Conservation (phyloP, 2,888 invertebrate species). For the Drosophila tanythrix region DNA sequence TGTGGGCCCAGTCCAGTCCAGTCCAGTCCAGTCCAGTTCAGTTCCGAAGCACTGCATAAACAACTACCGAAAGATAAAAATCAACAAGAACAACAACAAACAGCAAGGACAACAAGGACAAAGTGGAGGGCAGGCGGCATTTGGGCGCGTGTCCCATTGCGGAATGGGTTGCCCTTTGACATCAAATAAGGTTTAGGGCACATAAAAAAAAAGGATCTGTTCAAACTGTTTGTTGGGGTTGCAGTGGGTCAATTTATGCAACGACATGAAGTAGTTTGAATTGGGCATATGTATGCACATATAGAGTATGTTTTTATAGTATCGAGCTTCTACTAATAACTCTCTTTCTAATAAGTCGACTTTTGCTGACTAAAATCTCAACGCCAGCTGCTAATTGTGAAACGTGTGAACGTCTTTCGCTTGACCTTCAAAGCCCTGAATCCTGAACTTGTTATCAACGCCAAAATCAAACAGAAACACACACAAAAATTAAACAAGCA, state of each 20-base stretch:
- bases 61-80: slow-evolving; percentile 56
- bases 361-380: slow-evolving; percentile 27
- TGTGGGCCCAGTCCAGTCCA: slow-evolving; percentile 30
- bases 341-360: slow-evolving; percentile 27
- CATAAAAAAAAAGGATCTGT: slow-evolving; percentile 21
- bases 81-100: slow-evolving; percentile 26
- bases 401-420: slow-evolving; percentile 75
- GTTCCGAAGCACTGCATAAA: slow-evolving; percentile 62
- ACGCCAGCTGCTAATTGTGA: slow-evolving; percentile 76
- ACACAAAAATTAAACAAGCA: slow-evolving; percentile 22
- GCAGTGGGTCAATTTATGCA: slow-evolving; percentile 58
- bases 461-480: slow-evolving; percentile 56
- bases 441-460: slow-evolving; percentile 75
- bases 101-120: slow-evolving; percentile 17
- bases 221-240: slow-evolving; percentile 30
- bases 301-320: background rate
- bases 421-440: slow-evolving; percentile 63
- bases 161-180: slow-evolving; percentile 63
- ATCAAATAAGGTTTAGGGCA: slow-evolving; percentile 45
- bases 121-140: slow-evolving; percentile 17
- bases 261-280: slow-evolving; percentile 32
- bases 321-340: background rate
- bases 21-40: slow-evolving; percentile 28
- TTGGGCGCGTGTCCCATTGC: slow-evolving; percentile 73
- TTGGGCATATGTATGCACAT: background rate